Evolutionary conservation across 2,113 vertebrate species (phyloP).

Genomic region (Notiomystis cincta): DNA sequence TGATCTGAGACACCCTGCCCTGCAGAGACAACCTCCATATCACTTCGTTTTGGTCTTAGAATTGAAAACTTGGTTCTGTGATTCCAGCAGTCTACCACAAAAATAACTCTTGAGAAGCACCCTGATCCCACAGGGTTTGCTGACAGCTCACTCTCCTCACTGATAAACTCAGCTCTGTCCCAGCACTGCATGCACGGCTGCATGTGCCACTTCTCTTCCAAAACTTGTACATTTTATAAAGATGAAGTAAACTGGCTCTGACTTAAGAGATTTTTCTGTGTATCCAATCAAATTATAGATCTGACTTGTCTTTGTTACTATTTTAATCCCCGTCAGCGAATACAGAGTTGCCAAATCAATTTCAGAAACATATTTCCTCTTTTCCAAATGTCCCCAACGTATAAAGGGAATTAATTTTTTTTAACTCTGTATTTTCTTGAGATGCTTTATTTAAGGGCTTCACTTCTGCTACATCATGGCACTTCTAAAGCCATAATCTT

Average conservation of each 20-base stretch:
- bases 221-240: neutral
- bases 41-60: neutral
- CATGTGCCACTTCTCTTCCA: neutral
- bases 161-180: neutral
- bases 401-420: neutral
- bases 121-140: neutral
- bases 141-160: neutral
- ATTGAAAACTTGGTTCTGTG: neutral
- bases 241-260: neutral
- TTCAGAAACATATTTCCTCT: neutral
- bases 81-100: neutral
- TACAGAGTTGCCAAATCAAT: neutral
- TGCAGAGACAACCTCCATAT: neutral
- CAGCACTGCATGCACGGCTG: fast-evolving
- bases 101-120: neutral
- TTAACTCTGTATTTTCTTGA: neutral
- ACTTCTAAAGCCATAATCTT: neutral
- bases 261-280: neutral
- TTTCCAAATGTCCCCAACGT: neutral
- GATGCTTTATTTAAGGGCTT: neutral
- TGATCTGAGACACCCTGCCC: neutral
- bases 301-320: neutral
- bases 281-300: neutral
- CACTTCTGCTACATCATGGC: neutral
- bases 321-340: neutral